Percentiles rank a stretch among this genome's conserved stretches.
Evolutionary conservation across 2,888 invertebrate species (phyloP).

Genomic region (Dicycla oo): DNA sequence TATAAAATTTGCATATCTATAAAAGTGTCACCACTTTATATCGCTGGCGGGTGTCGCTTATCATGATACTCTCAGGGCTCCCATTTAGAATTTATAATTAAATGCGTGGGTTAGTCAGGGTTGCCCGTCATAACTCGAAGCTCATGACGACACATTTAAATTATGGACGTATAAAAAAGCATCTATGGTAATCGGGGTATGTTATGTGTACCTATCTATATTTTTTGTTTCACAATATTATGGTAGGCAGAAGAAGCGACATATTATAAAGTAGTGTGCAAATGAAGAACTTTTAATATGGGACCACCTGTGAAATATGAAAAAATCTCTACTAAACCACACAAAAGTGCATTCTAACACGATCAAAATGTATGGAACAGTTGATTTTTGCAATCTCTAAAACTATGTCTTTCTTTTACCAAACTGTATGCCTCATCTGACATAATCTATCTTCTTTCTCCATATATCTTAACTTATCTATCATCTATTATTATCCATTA

Average conservation of each 20-base stretch:
- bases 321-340: not conserved
- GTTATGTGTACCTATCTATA: conserved; percentile 2
- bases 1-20: conserved; percentile 58
- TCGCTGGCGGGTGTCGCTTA: conserved; percentile 43
- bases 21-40: conserved; percentile 55
- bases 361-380: not conserved
- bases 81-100: conserved; percentile 63
- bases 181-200: conserved; percentile 34
- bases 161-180: conserved; percentile 46
- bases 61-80: conserved; percentile 53
- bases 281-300: not conserved
- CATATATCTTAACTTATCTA: no score
- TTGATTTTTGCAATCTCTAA: not conserved
- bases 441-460: no score
- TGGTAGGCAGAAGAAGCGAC: not conserved
- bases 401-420: not conserved
- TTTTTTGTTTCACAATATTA: not conserved
- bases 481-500: no score
- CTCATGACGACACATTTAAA: conserved; percentile 44
- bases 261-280: not conserved
- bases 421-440: not conserved
- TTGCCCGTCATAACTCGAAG: conserved; percentile 42
- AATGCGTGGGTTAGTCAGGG: conserved; percentile 49
- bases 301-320: not conserved
- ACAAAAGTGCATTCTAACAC: not conserved